Evolutionary conservation across 2,797 vertebrate species (phyloP).

Genomic region (Mus minutoides): DNA sequence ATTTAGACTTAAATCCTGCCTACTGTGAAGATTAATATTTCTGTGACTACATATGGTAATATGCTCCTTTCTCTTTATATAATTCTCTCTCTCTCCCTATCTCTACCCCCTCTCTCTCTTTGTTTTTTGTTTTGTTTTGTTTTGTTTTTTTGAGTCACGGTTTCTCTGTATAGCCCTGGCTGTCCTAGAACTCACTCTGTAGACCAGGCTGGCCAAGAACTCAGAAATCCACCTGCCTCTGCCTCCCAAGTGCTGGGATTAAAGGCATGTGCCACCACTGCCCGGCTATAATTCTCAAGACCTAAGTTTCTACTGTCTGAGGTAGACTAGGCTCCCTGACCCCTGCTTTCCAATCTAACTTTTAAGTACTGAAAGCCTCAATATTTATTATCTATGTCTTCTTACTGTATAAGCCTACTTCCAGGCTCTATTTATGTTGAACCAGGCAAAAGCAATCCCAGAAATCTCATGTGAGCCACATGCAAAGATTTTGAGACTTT

Average conservation of each 20-base stretch:
- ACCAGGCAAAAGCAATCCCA: neutral
- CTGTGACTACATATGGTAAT: neutral
- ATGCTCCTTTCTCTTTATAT: neutral
- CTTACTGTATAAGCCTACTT: neutral
- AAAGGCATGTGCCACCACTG: no score
- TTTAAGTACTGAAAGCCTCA: neutral
- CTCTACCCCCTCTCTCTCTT: no score
- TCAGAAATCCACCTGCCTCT: no score
- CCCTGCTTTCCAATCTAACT: neutral
- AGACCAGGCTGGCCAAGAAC: no score
- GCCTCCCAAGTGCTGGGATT: no score
- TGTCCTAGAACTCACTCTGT: no score
- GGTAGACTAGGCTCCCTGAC: neutral
- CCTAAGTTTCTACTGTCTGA: neutral
- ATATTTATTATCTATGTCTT: neutral
- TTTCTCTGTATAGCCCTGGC: no score
- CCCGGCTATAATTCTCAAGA: neutral
- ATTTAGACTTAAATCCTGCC: neutral
- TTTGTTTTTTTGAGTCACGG: no score
- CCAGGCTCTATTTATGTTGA: no score
- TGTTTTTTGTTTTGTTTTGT: no score
- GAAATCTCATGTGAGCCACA: neutral
- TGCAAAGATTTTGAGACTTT: neutral
- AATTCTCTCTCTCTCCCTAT: no score
- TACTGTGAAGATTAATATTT: neutral